Conservation (phyloP, 2,113 vertebrate genomes). For the Embiotoca jacksoni region DNA sequence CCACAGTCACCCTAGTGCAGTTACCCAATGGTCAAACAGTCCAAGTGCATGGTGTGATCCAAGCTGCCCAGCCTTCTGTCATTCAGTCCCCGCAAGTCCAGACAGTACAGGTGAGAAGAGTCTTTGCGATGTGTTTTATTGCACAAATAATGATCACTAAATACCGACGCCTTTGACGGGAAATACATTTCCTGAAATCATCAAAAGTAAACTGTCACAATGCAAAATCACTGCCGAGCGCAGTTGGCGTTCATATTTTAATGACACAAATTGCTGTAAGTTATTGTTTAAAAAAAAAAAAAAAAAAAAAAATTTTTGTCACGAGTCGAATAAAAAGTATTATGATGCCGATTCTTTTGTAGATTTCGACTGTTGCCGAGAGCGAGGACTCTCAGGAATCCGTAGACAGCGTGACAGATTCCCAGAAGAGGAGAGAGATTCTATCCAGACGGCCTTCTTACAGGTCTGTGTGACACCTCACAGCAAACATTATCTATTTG, state of each 20-base stretch:
- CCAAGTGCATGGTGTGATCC: slow-evolving; percentile 98
- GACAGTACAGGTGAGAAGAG: slow-evolving; percentile 92
- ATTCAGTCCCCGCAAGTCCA: slow-evolving; percentile 99
- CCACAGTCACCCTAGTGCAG: slow-evolving; percentile 96
- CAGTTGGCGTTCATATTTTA: neutral
- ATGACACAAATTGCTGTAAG: too few species aligned
- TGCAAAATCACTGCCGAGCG: neutral
- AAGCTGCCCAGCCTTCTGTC: slow-evolving; percentile 97
- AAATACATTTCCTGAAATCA: too few species aligned
- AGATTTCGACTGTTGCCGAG: slow-evolving; percentile 98
- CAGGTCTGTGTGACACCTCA: slow-evolving; percentile 83
- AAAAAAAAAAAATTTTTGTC: too few species aligned
- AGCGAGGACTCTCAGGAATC: slow-evolving; percentile 99
- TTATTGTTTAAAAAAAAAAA: too few species aligned
- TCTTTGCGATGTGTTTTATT: too few species aligned
- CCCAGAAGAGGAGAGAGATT: slow-evolving; percentile 98
- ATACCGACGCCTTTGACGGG: too few species aligned
- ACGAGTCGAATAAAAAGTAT: too few species aligned
- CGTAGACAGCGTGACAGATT: slow-evolving; percentile 97
- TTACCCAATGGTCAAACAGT: slow-evolving; percentile 98
- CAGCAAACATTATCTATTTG: neutral
- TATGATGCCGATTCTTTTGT: slow-evolving; percentile 48
- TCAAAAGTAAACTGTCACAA: too few species aligned
- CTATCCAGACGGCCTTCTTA: slow-evolving; percentile 97
- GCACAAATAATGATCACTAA: too few species aligned